Evolutionary conservation across 2,797 vertebrate genomes (phyloP), one percentile per base, ranked within the genome.

Genomic region (Phylloscopus collybita): DNA sequence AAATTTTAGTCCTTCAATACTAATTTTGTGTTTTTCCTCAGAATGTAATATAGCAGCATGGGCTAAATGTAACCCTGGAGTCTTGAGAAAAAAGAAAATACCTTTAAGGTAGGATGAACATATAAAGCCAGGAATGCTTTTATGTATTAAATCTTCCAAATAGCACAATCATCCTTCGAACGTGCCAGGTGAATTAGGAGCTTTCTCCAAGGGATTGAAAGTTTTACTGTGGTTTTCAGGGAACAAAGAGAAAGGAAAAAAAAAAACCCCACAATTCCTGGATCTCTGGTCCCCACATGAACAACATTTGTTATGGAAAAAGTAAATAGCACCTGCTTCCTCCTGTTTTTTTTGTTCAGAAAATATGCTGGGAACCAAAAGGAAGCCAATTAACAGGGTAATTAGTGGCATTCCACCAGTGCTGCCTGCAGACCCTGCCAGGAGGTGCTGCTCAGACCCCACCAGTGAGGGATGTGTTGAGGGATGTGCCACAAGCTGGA

Each of bases 21-120:
- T 95, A 57, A 72, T 76, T 95, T 66, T 67, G 83, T 66, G 42
- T 5, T 19, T 53, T n/a, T 64, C 3, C 66, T 91, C 49, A n/a
- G 29, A 88, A 93, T 7, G 69, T 93, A 81, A 92, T 96, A 94
- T 11, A 96, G 92, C 96, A 97, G 96, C 95, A 88, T 40, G 87
- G 93, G 91, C 88, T 88, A 84, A 94, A 88, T 5, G 66, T 84
- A 70, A 96, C 74, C 94, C 80, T 73, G 88, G 92, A 71, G 80
- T 93, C 74, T 86, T 59, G n/a, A 65, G 72, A 49, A 62, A 90
- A 44, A 65, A 73, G 5, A 64, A 51, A 86, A 66, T 49, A 81
- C 88, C 94, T 86, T 64, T 69, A 90, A 93, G 82, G 91, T 69
- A 87, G 18, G 70, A 90, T 42, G 76, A 59, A 72, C 36, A n/a